Base-by-base conservation (phyloP, 2,888 invertebrate genomes). In the Herminia tarsipennalis region DNA sequence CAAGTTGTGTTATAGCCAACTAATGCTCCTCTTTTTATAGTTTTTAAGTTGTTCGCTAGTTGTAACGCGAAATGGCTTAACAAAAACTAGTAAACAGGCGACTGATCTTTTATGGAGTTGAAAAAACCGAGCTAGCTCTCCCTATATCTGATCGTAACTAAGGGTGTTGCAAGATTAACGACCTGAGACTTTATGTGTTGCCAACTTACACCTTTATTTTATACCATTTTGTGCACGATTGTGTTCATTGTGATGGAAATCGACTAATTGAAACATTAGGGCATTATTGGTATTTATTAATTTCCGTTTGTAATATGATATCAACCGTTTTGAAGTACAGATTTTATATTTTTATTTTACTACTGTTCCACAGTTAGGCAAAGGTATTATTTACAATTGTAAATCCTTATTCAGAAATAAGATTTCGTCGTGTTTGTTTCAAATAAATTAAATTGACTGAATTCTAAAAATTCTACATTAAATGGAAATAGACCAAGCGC, bases 101-200 rank as follows among this genome's bases (percentile, higher is more conserved):
- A 60, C 42, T 27, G 43, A 40, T 55, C 63, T 49, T 70, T 71
- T 57, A 53, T 61, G 57, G 60, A 24, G 29, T 56, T 24, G 14
- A 74, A 81, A 81, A 81, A 83, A 76, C 57, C 58, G 77, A 78
- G 69, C 73, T 77, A 76, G 28, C 5, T 37, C 48, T 68, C 50
- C 62, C 78, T 73, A 70, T 80, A 76, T 78, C 63, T 56, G 76
- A 65, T 66, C 56, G 56, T 62, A 72, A 76, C 76, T 76, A 82
- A 84, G 80, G 77, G 82, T 81, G 64, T 62, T 32, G 45, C 38
- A 32, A 45, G 45, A 50, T 21, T 51, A 50, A 57, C 25, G 54
- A 48, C 35, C 30, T 18, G 13, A 32, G 17, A 1, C 30, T 56
- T 47, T 39, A 40, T 40, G 30, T 20, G 9, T 20, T 32, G 17